Conservation (phyloP, 2,797 vertebrate species). For the Natrix natrix region DNA sequence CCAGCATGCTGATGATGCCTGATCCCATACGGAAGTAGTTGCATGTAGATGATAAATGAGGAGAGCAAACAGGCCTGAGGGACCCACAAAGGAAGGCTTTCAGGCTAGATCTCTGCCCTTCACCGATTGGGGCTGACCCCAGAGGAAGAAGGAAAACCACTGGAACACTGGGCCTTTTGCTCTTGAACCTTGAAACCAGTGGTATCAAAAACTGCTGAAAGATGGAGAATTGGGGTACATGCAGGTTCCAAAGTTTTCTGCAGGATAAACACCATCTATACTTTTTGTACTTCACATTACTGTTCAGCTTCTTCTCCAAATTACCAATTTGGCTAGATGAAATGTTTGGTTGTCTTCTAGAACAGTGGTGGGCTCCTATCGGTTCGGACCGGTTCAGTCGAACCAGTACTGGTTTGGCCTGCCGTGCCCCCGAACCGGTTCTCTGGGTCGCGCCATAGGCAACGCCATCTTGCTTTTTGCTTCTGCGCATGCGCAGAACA, state of each 20-base stretch:
- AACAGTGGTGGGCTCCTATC: no score
- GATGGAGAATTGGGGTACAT: neutral
- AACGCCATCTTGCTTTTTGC: no score
- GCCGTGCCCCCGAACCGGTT: no score
- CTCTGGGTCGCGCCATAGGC: no score
- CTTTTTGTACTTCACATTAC: neutral
- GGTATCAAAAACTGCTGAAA: no score
- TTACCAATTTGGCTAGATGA: neutral
- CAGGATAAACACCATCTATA: neutral
- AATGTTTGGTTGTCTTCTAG: neutral
- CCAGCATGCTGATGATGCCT: neutral
- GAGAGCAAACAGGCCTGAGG: neutral
- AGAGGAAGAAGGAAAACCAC: neutral
- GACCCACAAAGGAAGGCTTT: neutral
- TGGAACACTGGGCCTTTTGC: neutral
- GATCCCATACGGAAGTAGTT: neutral
- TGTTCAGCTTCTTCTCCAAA: neutral
- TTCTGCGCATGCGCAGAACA: no score
- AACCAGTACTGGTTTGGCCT: no score
- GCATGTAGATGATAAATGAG: neutral
- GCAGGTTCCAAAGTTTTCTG: neutral
- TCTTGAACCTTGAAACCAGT: neutral
- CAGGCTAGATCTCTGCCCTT: neutral
- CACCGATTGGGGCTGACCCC: neutral
- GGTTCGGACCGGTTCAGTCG: no score